phyloP scores from a whole-genome alignment of 2,888 invertebrate species.

The Meteorus cinctellus region DNA sequence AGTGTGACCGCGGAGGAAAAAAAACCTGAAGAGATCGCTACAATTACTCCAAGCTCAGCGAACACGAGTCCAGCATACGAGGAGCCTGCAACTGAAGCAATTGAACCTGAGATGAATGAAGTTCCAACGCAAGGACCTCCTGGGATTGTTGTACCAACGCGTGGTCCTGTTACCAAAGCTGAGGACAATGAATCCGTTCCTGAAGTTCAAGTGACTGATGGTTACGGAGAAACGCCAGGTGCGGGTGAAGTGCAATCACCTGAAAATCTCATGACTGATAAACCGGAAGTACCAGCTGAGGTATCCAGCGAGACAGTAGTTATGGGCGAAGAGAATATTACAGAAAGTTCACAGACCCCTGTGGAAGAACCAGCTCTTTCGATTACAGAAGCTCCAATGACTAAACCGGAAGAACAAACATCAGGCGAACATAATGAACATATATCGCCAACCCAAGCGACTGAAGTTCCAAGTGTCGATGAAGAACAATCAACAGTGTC shows the following conservation, averaged over 20 bases:
- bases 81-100: conserved; percentile 30
- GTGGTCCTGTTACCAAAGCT: conserved; percentile 63
- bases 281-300: conserved; percentile 48
- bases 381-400: neutral
- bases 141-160: conserved; percentile 60
- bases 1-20: conserved; percentile 12
- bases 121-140: conserved; percentile 58
- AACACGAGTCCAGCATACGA: conserved; percentile 42
- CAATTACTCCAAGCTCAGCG: conserved; percentile 39
- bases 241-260: conserved; percentile 51
- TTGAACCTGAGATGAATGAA: conserved; percentile 44
- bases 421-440: conserved; percentile 29
- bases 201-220: conserved; percentile 57
- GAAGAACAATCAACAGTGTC: conserved; percentile 10
- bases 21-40: conserved; percentile 40
- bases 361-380: neutral
- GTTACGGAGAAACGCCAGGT: conserved; percentile 49
- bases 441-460: neutral
- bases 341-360: neutral
- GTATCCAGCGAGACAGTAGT: neutral
- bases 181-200: conserved; percentile 63
- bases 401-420: conserved; percentile 20
- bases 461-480: conserved; percentile 17
- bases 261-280: conserved; percentile 58
- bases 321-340: conserved; percentile 2